Base-by-base conservation (phyloP, 2,113 vertebrate species). In the Lamprologus sp. region DNA sequence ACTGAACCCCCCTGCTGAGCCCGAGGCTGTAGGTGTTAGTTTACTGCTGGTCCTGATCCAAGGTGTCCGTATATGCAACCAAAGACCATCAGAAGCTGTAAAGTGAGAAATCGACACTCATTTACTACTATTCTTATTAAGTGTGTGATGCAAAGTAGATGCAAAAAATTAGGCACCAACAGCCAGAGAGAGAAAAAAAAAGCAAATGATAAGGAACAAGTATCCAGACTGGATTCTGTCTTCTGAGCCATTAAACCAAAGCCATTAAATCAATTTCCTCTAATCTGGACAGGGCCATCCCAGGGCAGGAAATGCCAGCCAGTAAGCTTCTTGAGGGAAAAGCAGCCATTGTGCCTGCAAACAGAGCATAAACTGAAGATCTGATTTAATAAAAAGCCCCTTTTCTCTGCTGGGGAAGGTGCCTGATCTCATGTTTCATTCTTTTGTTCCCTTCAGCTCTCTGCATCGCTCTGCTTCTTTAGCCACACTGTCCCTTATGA, bases 201-300 rank as follows among this genome's bases (percentile, higher is more conserved):
- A 65, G 10, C 4, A 26, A 42, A 85, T 47, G 19, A 47, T 19
- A 51, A 21, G 45, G 31, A 89, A 56, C 17, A 54, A 77, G 77
- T 31, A 65, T 68, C 55, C 65, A 45, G 23, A 81, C 53, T 65
- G 82, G 83, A 85, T 83, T 85, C 17, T 9, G 85, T 84, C 87
- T 83, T 91, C 53, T 73, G 83, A 92, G 94, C 82, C 92, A 94
- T 90, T 93, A 93, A 93, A 94, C 81, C 89, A 85, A 85, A 93
- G 90, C 86, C 84, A 92, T 93, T 94, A 94, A 95, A 94, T 95
- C 90, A 94, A 94, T 95, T 96, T 90, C 86, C 91, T 87, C 87
- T 94, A 93, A 96, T 95, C 91, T 91, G 86, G 84, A 90, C 87
- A 73, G 88, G 92, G 91, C 88, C 88, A 60, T 90, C 86, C 88